A percentile compares a stretch with the other conserved stretches of the same genome.
Conservation (phyloP, 1,140 invertebrate species). For the Spodoptera litura region DNA sequence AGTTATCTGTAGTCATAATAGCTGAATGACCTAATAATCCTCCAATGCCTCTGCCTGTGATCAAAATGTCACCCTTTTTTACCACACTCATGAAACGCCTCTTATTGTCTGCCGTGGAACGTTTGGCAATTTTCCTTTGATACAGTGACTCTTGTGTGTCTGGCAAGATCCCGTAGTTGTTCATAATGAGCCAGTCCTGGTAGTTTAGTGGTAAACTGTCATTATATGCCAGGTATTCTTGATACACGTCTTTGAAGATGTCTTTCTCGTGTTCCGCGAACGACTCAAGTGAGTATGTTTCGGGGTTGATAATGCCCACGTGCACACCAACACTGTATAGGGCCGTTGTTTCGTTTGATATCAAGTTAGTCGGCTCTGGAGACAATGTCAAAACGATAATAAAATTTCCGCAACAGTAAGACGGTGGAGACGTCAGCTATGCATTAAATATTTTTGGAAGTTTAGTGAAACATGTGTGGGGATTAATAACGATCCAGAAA, state of each 20-base stretch:
- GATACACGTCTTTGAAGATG: constrained; percentile 65
- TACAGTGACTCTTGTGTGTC: constrained; percentile 74
- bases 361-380: constrained; percentile 15
- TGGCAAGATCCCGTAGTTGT: constrained; percentile 69
- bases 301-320: constrained; percentile 71
- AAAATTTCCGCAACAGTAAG: no score
- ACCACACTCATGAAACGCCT: constrained; percentile 70
- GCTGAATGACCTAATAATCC: constrained; percentile 67
- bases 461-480: no score
- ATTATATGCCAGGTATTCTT: constrained; percentile 62
- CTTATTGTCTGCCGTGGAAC: constrained; percentile 70
- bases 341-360: constrained; percentile 45
- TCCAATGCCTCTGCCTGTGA: constrained; percentile 64
- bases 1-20: constrained; percentile 70
- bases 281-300: constrained; percentile 70
- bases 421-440: no score
- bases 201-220: constrained; percentile 65
- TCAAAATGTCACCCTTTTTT: constrained; percentile 71
- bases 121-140: constrained; percentile 65
- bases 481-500: no score
- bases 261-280: constrained; percentile 65
- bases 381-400: constrained; percentile 6
- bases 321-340: constrained; percentile 64
- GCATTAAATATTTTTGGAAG: no score
- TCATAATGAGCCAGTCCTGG: constrained; percentile 72